Base-by-base conservation (phyloP, 92 coral and sea anemone species). In the Umimayanthus chanpuru region DNA sequence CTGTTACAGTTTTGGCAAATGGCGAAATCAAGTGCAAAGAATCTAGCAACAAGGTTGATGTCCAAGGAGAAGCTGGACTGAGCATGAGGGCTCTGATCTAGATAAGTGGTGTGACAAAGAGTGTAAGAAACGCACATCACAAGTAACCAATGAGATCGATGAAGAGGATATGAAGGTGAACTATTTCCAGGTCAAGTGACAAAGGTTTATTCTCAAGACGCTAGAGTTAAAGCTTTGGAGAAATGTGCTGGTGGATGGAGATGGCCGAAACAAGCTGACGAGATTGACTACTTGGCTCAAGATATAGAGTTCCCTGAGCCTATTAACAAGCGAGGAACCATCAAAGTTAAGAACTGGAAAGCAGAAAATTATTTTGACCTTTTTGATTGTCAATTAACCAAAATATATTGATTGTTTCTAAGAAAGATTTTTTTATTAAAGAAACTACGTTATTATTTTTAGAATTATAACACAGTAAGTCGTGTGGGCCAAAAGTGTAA, bases 231-330 rank as follows among this genome's bases (percentile, higher is more conserved):
- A 61, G 90, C 85, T 44, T 61, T 88, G 71, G 90, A 86, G 49
- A 86, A 90, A 75, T 86, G 92, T 90, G 90, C 80, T 90, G 92
- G 92, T 55, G 92, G 92, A 66, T 90, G 92, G 90, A 90, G 90
- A 58, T 90, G 90, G 92, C 87, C 92, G 29, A 90, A 86, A 73
- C 88, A 90, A 66, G 32, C 41, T 28, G 92, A 90, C 80, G 88
- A 90, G 68, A 86, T 90, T 39, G 92, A 90, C 75, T 90, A 90
- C 67, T 74, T 53, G 25, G 79, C 73, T 56, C 75, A 90, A 44
- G 90, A 90, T 70, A 89, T 85, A 61, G 76, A 82, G 86, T 82
- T 82, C 12, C 86, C 86, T 67, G 86, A 82, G 86, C 77, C 77
- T 65, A 66, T 82, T 82, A 66, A 82, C 74, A 81, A 64, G 75